Evolutionary conservation across 2,113 vertebrate genomes (phyloP), one percentile per base, ranked within the genome.

Genomic region (Carollia perspicillata): DNA sequence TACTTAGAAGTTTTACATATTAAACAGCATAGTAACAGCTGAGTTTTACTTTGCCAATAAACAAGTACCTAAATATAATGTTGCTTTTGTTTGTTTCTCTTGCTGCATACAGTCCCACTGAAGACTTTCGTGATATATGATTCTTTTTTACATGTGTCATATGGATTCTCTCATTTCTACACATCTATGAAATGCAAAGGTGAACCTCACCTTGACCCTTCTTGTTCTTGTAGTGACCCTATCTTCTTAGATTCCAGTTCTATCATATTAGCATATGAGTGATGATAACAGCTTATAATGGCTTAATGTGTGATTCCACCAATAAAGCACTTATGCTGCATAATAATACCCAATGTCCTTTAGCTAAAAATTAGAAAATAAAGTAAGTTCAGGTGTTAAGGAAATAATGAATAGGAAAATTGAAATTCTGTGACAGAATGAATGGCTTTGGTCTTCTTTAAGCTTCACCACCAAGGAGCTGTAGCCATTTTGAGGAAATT

Each of bases 341-440:
- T 84, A 84, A 91, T 51, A 79, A 30, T 11, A 6, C 3, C 68
- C 81, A 35, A 77, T 44, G 66, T 55, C 86, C 58, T 75, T 47
- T 6, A 75, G 53, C 51, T 75, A 78, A 95, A 97, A 95, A 77
- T n/a, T 92, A n/a, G 40, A 90, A 92, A 95, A 77, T 77, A 93
- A 88, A 95, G 90, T 84, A 86, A 96, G 83, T 81, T 74, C 84
- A 85, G 33, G 20, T 88, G 71, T 93, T 78, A 53, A 28, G 47
- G 12, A 92, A 96, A 88, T 92, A 92, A 97, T 47, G 23, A 96
- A 18, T 30, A 93, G 22, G 4, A 95, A 92, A 93, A 35, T 28
- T 63, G 49, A 95, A 95, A 96, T 90, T 95, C 58, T 83, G 37
- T 5, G 30, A 84, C 30, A 47, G 14, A 78, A 79, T 8, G 14